Evolutionary conservation across 1,140 invertebrate species (phyloP).

Genomic region (Rhopalosiphum maidis): DNA sequence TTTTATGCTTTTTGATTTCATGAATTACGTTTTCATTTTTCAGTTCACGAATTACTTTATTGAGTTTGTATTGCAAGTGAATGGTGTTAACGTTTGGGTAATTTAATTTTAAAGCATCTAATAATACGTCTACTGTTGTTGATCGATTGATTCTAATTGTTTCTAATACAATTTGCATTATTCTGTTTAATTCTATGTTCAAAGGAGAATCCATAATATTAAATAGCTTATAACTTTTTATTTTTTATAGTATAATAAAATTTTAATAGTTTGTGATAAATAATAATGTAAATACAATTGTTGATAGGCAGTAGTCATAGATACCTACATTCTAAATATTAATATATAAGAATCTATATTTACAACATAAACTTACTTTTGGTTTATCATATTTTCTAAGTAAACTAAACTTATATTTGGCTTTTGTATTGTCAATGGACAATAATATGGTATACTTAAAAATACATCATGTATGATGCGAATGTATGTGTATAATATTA

Average conservation of each 20-base stretch:
- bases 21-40: slow-evolving; percentile 49
- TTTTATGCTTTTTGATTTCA: slow-evolving; percentile 5
- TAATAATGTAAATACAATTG: not conserved
- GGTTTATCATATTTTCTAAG: too few species aligned
- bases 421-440: too few species aligned
- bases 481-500: too few species aligned
- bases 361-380: too few species aligned
- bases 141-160: not conserved
- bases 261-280: not conserved
- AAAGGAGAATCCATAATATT: not conserved
- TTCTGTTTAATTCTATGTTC: not conserved
- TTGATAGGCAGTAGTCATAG: not conserved
- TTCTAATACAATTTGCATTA: not conserved
- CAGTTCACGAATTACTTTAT: slow-evolving; percentile 39
- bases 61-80: slow-evolving; percentile 36
- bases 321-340: not conserved
- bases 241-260: not conserved
- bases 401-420: too few species aligned
- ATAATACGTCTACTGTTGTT: not conserved
- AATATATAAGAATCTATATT: not conserved
- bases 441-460: too few species aligned
- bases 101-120: slow-evolving; percentile 2
- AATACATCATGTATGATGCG: too few species aligned
- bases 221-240: not conserved
- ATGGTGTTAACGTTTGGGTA: slow-evolving; percentile 11